Percentiles rank a stretch among this genome's conserved stretches.
phyloP scores from a whole-genome alignment of 2,797 vertebrate genomes.

The Artibeus jamaicensis region DNA sequence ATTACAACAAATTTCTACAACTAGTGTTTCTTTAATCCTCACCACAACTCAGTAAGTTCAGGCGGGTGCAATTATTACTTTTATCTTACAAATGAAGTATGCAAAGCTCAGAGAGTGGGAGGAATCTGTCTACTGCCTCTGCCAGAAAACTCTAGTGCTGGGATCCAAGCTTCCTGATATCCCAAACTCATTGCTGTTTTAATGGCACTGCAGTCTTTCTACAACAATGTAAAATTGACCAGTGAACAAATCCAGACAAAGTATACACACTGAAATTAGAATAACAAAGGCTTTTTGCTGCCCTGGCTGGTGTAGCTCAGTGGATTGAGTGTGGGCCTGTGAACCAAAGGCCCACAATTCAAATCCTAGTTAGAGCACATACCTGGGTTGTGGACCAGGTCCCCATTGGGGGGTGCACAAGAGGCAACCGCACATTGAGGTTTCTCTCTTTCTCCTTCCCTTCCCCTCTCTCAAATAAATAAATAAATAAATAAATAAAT shows the following conservation, averaged over 20 bases:
- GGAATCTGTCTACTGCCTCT: not conserved
- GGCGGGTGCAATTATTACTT: not conserved
- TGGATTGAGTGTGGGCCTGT: too few relatives aligned
- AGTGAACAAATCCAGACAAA: not conserved
- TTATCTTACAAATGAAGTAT: not conserved
- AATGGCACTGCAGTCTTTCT: not conserved
- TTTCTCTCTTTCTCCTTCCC: too few relatives aligned
- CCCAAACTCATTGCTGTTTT: not conserved
- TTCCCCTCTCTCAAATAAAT: too few relatives aligned
- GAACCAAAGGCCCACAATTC: too few relatives aligned
- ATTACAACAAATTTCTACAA: not conserved
- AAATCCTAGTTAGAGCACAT: too few relatives aligned
- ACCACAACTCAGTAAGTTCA: not conserved
- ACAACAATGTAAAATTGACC: not conserved
- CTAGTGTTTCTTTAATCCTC: not conserved
- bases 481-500: too few relatives aligned
- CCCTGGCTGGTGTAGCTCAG: too few relatives aligned
- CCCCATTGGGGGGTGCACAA: too few relatives aligned
- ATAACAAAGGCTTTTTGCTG: not conserved
- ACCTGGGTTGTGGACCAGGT: too few relatives aligned
- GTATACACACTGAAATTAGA: not conserved
- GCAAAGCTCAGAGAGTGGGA: not conserved
- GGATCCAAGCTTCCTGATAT: not conserved
- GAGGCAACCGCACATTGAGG: too few relatives aligned
- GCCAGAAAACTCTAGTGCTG: not conserved